Base-by-base conservation (phyloP, 2,797 vertebrate genomes). In the Huso huso region DNA sequence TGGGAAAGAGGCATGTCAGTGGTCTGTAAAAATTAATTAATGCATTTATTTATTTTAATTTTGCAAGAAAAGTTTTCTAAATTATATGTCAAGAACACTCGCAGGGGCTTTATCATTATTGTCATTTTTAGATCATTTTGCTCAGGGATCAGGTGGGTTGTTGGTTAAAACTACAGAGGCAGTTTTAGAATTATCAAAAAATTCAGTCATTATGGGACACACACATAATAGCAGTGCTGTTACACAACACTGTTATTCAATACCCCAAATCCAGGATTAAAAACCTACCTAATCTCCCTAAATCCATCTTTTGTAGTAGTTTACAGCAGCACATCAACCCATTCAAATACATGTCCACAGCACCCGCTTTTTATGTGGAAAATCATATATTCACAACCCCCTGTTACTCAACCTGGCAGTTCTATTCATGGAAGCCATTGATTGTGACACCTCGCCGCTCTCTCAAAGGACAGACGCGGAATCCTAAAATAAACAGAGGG, bases 271-370 rank as follows among this genome's bases (percentile, higher is more conserved):
- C 79, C 82, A 75, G 12, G 81, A 77, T 71, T 88, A 82, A 83
- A 68, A 75, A 61, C 66, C 72, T 70, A 78, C 70, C 75, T 82
- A 86, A 82, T 85, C 82, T 76, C 71, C 49, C 73, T 66, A 76
- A 83, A 83, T 68, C 81, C 82, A 69, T 73, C 73, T 81, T 87
- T 89, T 88, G 84, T 89, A 72, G 71, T 74, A 64, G 49, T 67
- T 72, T 79, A 81, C 82, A 83, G 75, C 79, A 79, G 75, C 79
- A 80, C 76, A 78, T 81, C 78, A 81, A 75, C 70, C 77, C 77
- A 81, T 60, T 70, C 53, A 65, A 73, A 69, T 78, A 78, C 58
- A 71, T 79, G 79, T 78, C 67, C 69, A 78, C 81, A 77, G 71
- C 74, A 68, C 69, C 71, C 68, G 68, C 72, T 71, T 78, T 77